Percentiles rank a stretch among this genome's conserved stretches.
Evolutionary conservation across 2,797 vertebrate genomes (phyloP).

Genomic region (Lerista edwardsae): DNA sequence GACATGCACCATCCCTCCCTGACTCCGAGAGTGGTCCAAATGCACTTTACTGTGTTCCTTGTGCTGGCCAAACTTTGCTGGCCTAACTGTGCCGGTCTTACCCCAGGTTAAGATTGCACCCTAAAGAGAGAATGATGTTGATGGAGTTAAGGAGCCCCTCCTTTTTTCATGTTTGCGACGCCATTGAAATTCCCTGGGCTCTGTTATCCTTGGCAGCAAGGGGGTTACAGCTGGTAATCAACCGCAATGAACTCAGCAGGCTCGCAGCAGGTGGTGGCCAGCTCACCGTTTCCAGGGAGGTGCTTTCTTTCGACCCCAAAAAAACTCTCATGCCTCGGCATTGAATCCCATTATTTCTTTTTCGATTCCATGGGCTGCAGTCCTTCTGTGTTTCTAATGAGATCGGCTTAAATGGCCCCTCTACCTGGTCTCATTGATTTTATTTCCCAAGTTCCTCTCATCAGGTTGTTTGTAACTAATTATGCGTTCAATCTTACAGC

Average conservation of each 20-base stretch:
- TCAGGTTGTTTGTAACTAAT: constrained; percentile 37
- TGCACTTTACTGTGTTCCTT: no score
- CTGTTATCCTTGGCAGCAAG: not conserved
- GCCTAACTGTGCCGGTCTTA: no score
- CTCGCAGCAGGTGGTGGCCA: accelerated
- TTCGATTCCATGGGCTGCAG: constrained; percentile 5
- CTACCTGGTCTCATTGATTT: constrained; percentile 13
- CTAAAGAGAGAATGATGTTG: not conserved
- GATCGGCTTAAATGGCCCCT: constrained; percentile 1
- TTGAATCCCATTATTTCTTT: not conserved
- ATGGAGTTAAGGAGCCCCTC: not conserved
- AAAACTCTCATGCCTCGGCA: not conserved
- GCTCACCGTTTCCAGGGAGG: not conserved
- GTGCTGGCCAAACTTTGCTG: no score
- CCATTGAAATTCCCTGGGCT: not conserved
- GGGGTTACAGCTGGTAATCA: not conserved
- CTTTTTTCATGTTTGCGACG: not conserved
- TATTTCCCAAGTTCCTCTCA: constrained; percentile 28
- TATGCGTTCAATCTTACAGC: constrained; percentile 21
- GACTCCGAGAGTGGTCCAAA: no score
- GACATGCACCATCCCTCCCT: no score
- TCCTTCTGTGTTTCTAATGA: constrained; percentile 17
- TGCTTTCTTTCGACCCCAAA: not conserved
- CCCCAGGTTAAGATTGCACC: no score
- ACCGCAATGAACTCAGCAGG: accelerated